A percentile compares a stretch with the other conserved stretches of the same genome.
Conservation (phyloP, 2,797 vertebrate genomes). For the Pampus argenteus region DNA sequence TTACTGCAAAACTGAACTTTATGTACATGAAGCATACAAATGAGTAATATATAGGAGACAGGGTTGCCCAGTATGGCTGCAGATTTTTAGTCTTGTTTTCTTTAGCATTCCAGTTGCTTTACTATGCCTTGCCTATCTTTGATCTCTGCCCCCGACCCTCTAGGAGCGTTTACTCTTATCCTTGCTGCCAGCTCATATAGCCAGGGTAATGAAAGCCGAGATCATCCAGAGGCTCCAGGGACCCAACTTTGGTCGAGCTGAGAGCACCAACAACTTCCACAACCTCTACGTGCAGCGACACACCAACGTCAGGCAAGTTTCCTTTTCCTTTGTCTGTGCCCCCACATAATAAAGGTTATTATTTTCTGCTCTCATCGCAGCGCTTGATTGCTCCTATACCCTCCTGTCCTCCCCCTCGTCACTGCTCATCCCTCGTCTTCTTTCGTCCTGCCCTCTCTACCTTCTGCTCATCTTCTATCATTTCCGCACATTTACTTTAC, state of each 20-base stretch:
- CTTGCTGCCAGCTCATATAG: constrained; percentile 94
- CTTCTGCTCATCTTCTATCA: constrained; percentile 8
- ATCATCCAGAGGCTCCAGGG: constrained; percentile 98
- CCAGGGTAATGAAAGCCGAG: constrained; percentile 98
- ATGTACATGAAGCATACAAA: not conserved
- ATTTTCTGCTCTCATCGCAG: constrained; percentile 36
- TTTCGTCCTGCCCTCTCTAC: constrained; percentile 28
- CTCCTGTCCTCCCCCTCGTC: constrained; percentile 16
- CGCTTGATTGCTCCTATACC: constrained; percentile 16
- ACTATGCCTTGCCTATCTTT: not conserved
- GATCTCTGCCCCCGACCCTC: not conserved
- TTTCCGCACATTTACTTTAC: not conserved
- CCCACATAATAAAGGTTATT: constrained; percentile 30
- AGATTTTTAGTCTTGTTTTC: not conserved
- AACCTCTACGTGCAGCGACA: constrained; percentile 99
- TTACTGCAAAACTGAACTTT: not conserved
- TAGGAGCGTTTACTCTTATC: constrained; percentile 97
- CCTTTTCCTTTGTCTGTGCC: constrained; percentile 4
- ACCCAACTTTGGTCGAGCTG: constrained; percentile 93
- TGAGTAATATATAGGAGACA: not conserved
- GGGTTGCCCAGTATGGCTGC: too few species aligned
- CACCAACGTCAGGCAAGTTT: constrained; percentile 93
- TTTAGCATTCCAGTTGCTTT: not conserved
- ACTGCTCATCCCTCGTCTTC: constrained; percentile 4
- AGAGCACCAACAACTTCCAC: constrained; percentile 99